Evolutionary conservation across 2,888 invertebrate genomes (phyloP).

Genomic region (Diaperis boleti): DNA sequence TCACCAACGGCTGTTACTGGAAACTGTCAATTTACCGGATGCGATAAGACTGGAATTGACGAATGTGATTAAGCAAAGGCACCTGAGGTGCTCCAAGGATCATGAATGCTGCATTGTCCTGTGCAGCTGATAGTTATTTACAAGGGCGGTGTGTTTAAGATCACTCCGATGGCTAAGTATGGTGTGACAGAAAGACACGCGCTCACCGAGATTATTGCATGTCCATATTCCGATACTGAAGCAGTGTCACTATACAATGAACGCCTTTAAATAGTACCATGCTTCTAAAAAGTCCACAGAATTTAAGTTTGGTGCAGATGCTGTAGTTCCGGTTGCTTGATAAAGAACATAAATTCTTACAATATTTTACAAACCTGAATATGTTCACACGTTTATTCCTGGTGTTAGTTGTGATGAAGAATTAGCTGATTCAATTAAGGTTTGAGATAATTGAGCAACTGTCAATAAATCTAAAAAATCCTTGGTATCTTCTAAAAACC

Average conservation of each 20-base stretch:
- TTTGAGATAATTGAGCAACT: no score
- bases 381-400: no score
- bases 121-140: constrained; percentile 38
- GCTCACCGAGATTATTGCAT: constrained; percentile 38
- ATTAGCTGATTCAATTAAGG: no score
- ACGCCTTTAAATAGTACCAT: constrained; percentile 15
- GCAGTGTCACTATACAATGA: constrained; percentile 19
- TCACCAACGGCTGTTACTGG: constrained; percentile 15
- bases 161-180: constrained; percentile 49
- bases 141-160: constrained; percentile 46
- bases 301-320: constrained; percentile 14
- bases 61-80: constrained; percentile 42
- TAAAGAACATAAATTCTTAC: no score
- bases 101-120: constrained; percentile 43
- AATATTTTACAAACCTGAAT: no score
- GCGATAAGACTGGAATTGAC: constrained; percentile 35
- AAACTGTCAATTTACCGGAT: constrained; percentile 42
- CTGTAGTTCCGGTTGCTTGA: background rate
- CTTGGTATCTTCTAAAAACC: no score
- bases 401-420: no score
- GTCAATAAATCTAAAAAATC: no score
- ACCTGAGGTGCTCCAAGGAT: constrained; percentile 41
- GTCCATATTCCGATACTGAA: constrained; percentile 36
- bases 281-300: constrained; percentile 14
- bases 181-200: constrained; percentile 51